Conservation (phyloP, 2,888 invertebrate genomes). For the Rhingia rostrata region DNA sequence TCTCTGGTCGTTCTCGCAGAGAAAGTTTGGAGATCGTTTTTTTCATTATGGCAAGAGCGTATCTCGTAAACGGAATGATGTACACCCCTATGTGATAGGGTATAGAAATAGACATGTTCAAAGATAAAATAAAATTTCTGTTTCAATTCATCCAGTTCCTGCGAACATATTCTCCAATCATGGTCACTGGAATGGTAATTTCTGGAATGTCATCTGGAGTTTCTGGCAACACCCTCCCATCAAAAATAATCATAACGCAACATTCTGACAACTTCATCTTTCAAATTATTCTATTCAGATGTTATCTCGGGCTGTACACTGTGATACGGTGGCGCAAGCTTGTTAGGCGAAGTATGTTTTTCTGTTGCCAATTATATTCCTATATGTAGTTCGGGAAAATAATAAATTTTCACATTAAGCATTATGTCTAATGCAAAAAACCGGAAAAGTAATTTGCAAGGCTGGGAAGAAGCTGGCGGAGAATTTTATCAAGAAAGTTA, state of each 20-base stretch:
- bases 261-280: neutral
- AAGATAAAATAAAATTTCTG: too few species aligned
- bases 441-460: constrained; percentile 83
- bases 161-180: too few species aligned
- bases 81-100: too few species aligned
- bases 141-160: too few species aligned
- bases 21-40: too few species aligned
- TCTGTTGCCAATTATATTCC: constrained; percentile 31
- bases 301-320: constrained; percentile 3
- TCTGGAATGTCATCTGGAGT: neutral
- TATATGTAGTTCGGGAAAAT: constrained; percentile 36
- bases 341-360: constrained; percentile 40
- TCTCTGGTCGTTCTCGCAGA: too few species aligned
- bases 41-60: too few species aligned
- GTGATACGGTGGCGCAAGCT: constrained; percentile 41
- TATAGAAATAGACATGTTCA: too few species aligned
- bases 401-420: constrained; percentile 28
- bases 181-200: too few species aligned
- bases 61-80: too few species aligned
- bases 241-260: neutral
- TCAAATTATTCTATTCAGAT: neutral
- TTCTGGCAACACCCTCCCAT: neutral
- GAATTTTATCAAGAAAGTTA: constrained; percentile 94
- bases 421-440: constrained; percentile 73
- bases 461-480: constrained; percentile 93